Base-by-base conservation (phyloP, 2,888 invertebrate genomes). In the Caenorhabditis angaria region DNA sequence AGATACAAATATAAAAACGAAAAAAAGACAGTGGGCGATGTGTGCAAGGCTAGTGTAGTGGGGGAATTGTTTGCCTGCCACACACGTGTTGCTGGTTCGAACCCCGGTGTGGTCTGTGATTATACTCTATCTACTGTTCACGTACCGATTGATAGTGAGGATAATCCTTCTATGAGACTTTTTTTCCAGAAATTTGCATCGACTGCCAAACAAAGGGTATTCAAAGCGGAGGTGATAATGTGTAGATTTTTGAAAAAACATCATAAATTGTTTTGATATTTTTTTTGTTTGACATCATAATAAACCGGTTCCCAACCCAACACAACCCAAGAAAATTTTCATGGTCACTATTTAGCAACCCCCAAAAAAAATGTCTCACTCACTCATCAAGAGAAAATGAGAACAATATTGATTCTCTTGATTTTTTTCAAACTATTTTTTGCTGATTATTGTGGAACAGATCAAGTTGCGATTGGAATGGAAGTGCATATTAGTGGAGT, bases 81-180 rank as follows among this genome's bases (percentile, higher is more conserved):
- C 4, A 24, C 22, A 5, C 1, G 4, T n/a, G 25, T n/a, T 4
- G 47, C 14, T 25, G 47, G 58, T 24, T 58, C 58, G 25, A 58
- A 24, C 25, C 47, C 58, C 6, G 2, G 6, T 28, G 4, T 35
- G 3, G 66, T 66, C 67, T 12, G 61, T 71, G 71, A 71, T 71
- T 71, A 71, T 27, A 47, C 25, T 53, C 57, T 61, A 55, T 64
- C 67, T 71, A 71, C 71, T 71, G 71, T 71, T 71, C 71, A 71
- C 71, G 71, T 71, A 64, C 71, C 67, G 66, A 71, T 62, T 71
- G 62, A 60, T 60, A 65, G 71, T 71, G 71, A 63, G 66, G 71
- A 67, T 61, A 60, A 55, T 27, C 71, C 71, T 71, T 71, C 71
- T 62, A 70, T 70, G 70, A 70, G 70, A 65, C 70, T 61, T 61